Conservation (phyloP, 2,888 invertebrate genomes). For the Sceliomorpha sp. region DNA sequence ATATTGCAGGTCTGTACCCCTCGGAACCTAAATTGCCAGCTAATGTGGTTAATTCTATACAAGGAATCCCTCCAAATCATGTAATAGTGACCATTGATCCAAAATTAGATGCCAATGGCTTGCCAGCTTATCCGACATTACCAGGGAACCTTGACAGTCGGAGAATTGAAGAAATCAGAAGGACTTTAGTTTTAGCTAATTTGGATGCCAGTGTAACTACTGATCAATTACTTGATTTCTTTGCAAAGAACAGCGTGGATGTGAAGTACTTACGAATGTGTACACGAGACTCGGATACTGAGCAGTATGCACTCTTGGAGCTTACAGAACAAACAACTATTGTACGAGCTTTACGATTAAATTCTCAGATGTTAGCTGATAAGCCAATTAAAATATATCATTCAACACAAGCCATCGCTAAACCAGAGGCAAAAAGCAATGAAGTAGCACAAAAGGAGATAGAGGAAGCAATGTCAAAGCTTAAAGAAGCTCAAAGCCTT, state of each 20-base stretch:
- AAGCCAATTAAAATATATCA: slow-evolving; percentile 90
- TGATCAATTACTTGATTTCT: slow-evolving; percentile 94
- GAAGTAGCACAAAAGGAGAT: slow-evolving; percentile 97
- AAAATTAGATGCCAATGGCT: slow-evolving; percentile 88
- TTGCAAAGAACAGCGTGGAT: slow-evolving; percentile 90
- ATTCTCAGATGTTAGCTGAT: slow-evolving; percentile 89
- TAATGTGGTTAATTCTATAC: slow-evolving; percentile 93
- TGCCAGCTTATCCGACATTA: slow-evolving; percentile 95
- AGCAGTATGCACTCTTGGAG: slow-evolving; percentile 93
- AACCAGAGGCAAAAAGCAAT: slow-evolving; percentile 96
- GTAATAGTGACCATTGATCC: slow-evolving; percentile 94
- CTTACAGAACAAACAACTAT: slow-evolving; percentile 95
- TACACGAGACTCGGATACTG: slow-evolving; percentile 88
- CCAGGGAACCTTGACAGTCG: slow-evolving; percentile 93
- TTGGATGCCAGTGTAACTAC: slow-evolving; percentile 85
- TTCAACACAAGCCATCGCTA: slow-evolving; percentile 93
- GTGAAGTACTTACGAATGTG: slow-evolving; percentile 97
- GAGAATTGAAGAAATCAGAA: slow-evolving; percentile 96
- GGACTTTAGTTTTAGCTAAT: slow-evolving; percentile 94
- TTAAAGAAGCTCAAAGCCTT: slow-evolving; percentile 96
- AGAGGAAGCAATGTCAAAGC: slow-evolving; percentile 97
- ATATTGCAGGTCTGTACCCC: slow-evolving; percentile 85
- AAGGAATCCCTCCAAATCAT: slow-evolving; percentile 90
- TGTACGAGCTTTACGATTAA: slow-evolving; percentile 91
- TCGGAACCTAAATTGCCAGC: slow-evolving; percentile 93